Percentiles rank a stretch among this genome's conserved stretches.
Evolutionary conservation across 2,888 invertebrate genomes (phyloP).

Genomic region (Sylvicola cinctus): DNA sequence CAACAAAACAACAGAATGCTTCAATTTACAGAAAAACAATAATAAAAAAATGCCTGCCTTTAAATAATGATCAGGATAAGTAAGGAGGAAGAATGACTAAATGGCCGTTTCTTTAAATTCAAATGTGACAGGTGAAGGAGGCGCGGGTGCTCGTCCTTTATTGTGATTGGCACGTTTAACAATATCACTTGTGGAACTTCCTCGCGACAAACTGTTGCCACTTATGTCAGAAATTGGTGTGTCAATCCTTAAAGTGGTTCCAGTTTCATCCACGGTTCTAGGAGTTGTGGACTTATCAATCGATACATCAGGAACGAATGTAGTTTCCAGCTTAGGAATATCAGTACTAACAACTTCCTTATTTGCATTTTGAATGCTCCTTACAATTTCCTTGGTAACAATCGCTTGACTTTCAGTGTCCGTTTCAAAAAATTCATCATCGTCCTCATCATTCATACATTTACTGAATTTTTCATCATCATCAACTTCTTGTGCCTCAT

Average conservation of each 20-base stretch:
- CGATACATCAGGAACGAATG: no score
- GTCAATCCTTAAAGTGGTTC: background rate
- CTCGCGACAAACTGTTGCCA: conserved; percentile 1
- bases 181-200: conserved; percentile 3
- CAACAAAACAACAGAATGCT: no score
- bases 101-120: no score
- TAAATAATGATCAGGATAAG: no score
- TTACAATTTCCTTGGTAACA: background rate
- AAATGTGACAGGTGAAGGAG: conserved; percentile 9
- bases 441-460: conserved; percentile 11
- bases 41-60: no score
- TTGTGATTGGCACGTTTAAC: conserved; percentile 10
- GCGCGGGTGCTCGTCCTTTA: conserved; percentile 21
- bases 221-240: conserved; percentile 2
- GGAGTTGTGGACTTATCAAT: no score
- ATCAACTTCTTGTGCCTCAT: no score
- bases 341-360: no score
- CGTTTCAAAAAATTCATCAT: conserved; percentile 7
- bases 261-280: background rate
- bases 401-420: conserved; percentile 3
- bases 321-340: no score
- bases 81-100: no score
- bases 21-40: no score
- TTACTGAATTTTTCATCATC: conserved; percentile 23
- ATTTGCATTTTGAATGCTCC: no score